phyloP scores from a whole-genome alignment of 2,888 invertebrate species.

The Apoda limacodes region DNA sequence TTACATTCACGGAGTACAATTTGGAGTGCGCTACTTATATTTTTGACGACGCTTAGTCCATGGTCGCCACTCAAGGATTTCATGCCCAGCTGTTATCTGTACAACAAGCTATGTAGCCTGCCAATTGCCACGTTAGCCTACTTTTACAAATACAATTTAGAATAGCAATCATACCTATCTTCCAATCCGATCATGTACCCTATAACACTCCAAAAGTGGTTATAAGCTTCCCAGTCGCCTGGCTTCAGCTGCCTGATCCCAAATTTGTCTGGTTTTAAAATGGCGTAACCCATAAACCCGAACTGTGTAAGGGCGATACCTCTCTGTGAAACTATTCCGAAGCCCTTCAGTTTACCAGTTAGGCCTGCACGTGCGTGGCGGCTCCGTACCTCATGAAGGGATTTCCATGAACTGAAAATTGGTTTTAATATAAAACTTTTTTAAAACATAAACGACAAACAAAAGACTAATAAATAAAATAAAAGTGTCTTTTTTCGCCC shows the following conservation, averaged over 20 bases:
- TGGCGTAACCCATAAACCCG: slow-evolving; percentile 84
- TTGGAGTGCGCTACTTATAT: no score
- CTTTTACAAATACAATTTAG: not conserved
- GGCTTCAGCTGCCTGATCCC: slow-evolving; percentile 71
- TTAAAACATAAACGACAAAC: no score
- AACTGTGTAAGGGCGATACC: slow-evolving; percentile 90
- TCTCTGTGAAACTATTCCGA: slow-evolving; percentile 78
- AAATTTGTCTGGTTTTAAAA: slow-evolving; percentile 73
- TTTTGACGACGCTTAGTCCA: no score
- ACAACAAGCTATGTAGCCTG: no score
- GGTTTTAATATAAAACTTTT: not conserved
- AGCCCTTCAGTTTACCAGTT: slow-evolving; percentile 45
- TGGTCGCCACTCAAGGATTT: no score
- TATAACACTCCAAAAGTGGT: slow-evolving; percentile 88
- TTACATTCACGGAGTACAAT: no score
- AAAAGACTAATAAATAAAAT: no score
- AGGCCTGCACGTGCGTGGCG: slow-evolving; percentile 75
- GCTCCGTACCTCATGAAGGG: slow-evolving; percentile 73
- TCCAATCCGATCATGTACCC: slow-evolving; percentile 86
- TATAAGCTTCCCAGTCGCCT: slow-evolving; percentile 78
- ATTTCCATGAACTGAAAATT: slow-evolving; percentile 73
- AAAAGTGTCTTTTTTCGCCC: no score
- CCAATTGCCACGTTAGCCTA: no score
- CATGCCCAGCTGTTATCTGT: no score
- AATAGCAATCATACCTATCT: slow-evolving; percentile 75